Base-by-base conservation (phyloP, 2,113 vertebrate genomes). In the Ondatra zibethicus region DNA sequence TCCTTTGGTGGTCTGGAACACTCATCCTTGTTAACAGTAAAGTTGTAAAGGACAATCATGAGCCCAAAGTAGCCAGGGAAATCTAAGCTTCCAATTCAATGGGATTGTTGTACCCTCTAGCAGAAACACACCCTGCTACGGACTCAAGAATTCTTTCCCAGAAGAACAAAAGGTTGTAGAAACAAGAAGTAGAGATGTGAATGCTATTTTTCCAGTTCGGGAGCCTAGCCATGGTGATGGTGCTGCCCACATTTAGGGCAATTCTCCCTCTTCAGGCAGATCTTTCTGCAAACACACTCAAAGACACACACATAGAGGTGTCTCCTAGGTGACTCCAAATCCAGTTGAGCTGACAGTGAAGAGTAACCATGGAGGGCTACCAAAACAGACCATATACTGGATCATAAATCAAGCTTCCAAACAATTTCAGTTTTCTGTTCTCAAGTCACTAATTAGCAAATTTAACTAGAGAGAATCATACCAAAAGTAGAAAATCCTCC, bases 391-490 rank as follows among this genome's bases (percentile, higher is more conserved):
- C 21, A 65, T 11, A 45, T 55, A 42, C 23, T 78, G 50, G 14
- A 63, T 12, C 66, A 61, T 77, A 82, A 95, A 61, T 58, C 45
- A 88, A 88, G 42, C 63, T 85, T 33, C 29, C 31, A 94, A 73
- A 87, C 42, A 42, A 45, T 68, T 76, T 77, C 78, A 61, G 36
- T 80, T 68, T 76, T 63, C 2, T n/a, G 3, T 87, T 86, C 42
- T 91, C 61, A 76, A 70, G 84, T 70, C 29, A 93, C 42, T 45
- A 85, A 85, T 85, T 85, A 89, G 77, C n/a, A 88, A 93, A 89
- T 93, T 86, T 89, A 94, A 86, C 29, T 52, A 58, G 66, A 93
- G 70, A 58, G 58, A 86, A 76, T 55, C 39, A 85, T 73, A 25
- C 31, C 92, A 85, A 91, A 90, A 45, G 58, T 33, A 81, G 81